Evolutionary conservation across 1,140 invertebrate genomes (phyloP), one percentile per base, ranked within the genome.

Genomic region (Achroia grisella): DNA sequence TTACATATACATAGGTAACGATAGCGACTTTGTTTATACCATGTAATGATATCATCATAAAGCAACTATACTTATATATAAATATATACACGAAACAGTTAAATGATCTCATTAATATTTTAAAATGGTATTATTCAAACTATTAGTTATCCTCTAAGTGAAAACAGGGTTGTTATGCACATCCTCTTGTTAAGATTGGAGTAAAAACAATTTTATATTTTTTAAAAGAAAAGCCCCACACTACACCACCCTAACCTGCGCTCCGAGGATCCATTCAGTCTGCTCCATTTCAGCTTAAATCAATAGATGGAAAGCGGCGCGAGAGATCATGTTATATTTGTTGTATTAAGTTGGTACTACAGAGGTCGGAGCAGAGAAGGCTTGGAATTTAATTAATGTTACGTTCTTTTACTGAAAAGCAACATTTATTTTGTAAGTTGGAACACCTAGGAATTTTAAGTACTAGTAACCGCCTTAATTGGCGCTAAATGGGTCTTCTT

Each of bases 371-470:
- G 30, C 10, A 45, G 52, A 56, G 52, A 52, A 52, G 51, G 48
- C 46, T 44, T 28, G 30, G 46, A 49, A 55, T 60, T 60, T 60
- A 60, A 60, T 60, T 60, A 58, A 60, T 60, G 39, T 55, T 55
- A 54, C 49, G 55, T 55, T 60, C 56, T 60, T 55, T 55, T 39
- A 40, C 29, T 46, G 29, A 42, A 54, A 52, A 59, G 56, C 46
- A 42, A 44, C 53, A 51, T 51, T 31, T 8, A 39, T 46, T 46
- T 31, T 33, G 30, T 40, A 31, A 23, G 28, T 33, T 28, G 46
- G 43, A 45, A 17, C 50, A 50, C 36, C 43, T 48, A 33, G 39
- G 56, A 50, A 59, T 54, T 54, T 59, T 48, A 51, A 58, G 37
- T 44, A 44, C 31, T 49, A 47, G 37, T 54, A 47, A 59, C 17